A percentile compares a stretch with the other conserved stretches of the same genome.
These are phyloP conservation scores for Agrilus mali DNA, from an alignment of 2,888 invertebrate species.

Conservation along the genomic window DNA sequence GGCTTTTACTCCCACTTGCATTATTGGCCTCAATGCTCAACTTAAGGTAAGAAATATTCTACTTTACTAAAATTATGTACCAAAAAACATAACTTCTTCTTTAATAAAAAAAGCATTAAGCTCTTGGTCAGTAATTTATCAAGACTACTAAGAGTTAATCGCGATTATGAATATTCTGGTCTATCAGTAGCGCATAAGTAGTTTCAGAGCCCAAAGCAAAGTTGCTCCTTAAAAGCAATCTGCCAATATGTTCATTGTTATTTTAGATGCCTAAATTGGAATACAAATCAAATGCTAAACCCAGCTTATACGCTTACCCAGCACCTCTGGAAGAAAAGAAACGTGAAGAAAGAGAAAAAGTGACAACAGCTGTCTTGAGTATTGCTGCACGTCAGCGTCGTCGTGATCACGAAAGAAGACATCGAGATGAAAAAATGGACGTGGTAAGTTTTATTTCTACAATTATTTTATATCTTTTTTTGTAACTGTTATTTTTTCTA, in stretches of 20 bases:
- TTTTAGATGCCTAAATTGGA: slow-evolving; percentile 81
- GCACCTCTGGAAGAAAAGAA: slow-evolving; percentile 97
- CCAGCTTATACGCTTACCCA: slow-evolving; percentile 93
- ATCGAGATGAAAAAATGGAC: slow-evolving; percentile 68
- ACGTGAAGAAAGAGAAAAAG: slow-evolving; percentile 93
- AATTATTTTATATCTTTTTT: too few relatives aligned
- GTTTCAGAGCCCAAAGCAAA: too few relatives aligned
- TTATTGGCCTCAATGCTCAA: slow-evolving; percentile 89
- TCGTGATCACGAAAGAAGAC: slow-evolving; percentile 60
- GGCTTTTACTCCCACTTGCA: slow-evolving; percentile 90
- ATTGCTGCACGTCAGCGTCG: slow-evolving; percentile 89
- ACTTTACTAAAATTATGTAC: neutral
- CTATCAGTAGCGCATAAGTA: too few relatives aligned
- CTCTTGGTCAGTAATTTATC: too few relatives aligned
- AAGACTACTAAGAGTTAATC: too few relatives aligned
- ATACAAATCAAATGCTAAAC: slow-evolving; percentile 83
- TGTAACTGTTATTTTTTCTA: neutral
- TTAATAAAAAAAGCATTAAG: too few relatives aligned
- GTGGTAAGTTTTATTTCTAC: slow-evolving; percentile 57
- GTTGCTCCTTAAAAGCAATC: too few relatives aligned
- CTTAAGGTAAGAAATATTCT: slow-evolving; percentile 42
- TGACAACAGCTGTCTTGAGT: slow-evolving; percentile 93
- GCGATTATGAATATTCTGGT: too few relatives aligned
- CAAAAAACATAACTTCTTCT: slow-evolving; percentile 1
- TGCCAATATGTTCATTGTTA: too few relatives aligned